Base-by-base conservation (phyloP, 2,113 vertebrate genomes). In the Lonchura striata region DNA sequence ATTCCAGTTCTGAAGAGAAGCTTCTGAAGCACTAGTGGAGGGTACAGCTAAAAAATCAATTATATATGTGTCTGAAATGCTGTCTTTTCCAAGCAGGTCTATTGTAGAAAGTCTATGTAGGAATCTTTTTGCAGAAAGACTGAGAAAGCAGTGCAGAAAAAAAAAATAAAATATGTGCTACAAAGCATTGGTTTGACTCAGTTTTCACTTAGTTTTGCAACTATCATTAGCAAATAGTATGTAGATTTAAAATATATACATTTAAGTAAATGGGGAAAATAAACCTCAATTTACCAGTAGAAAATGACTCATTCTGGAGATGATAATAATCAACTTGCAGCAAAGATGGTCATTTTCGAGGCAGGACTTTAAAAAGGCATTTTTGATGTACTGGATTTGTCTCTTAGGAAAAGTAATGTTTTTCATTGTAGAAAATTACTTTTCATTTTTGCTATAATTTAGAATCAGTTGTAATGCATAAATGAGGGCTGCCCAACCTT, bases 391-490 rank as follows among this genome's bases (percentile, higher is more conserved):
- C 35, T 66, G 24, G 35, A 41, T 93, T 83, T 90, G 10, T 78
- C 54, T 70, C 72, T 82, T 50, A 60, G 54, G 57, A 82, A 89
- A 80, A 59, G 19, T 17, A 46, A 74, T 39, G 39, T 76, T 91
- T 90, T 95, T 57, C 61, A 44, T 70, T 70, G 63, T 54, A 90
- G 54, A 86, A 95, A 87, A 81, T 63, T 80, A 47, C 53, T 54
- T 91, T 90, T 90, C 82, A 41, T 63, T 70, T 91, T 85, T 77
- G 3, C 63, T 90, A 70, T 90, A 59, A 74, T 88, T 95, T 82
- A 39, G 39, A 95, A 86, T 82, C 46, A 42, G 33, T 80, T 69
- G 9, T 76, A 90, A 82, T 80, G 46, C 42, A 82, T 87, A 92
- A 87, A 88, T 66, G 61, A 94, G 21, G 46, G 28, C 16, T 61